Base-by-base conservation (phyloP, 2,113 vertebrate genomes). In the Psammodynastes pulverulentus region DNA sequence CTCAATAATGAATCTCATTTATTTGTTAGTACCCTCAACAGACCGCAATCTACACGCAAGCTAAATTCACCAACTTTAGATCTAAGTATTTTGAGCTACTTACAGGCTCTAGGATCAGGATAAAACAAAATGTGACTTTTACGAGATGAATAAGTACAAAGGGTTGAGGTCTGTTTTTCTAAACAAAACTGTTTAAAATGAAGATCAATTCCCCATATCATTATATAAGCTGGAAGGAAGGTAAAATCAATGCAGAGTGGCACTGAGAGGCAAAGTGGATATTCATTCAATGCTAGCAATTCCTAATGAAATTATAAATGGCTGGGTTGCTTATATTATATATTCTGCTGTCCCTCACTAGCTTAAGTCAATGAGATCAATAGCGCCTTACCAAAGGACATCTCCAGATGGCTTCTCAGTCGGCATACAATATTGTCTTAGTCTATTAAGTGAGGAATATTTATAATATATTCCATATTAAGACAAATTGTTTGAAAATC, bases 221-320 rank as follows among this genome's bases (percentile, higher is more conserved):
- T 84, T 85, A 96, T 92, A 93, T 72, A 94, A 17, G 67, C 1
- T 92, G 43, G 49, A 52, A 94, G 86, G 26, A 4, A 51, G 88
- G 39, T 43, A 62, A 95, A 94, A 94, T 12, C 2, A 94, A 86
- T 94, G 84, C 0, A 90, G 94, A 91, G 86, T 2, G 79, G 39
- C 90, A 46, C 24, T 84, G 15, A 79, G 89, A 95, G 94, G 53
- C 24, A 96, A 92, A 29, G 29, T 0, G 88, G 34, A 58, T 92
- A 94, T 56, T 49, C 39, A 90, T 87, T 91, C 58, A 93, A 56
- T 91, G 56, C 67, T 89, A 91, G n/a, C 2, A 95, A 92, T 56
- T 91, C 92, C 53, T 89, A 89, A 62, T 72, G 90, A 94, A 95
- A 94, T 92, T 19, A 92, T 29, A 48, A 94, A 54, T 86, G 93